A percentile compares a stretch with the other conserved stretches of the same genome.
phyloP scores from a whole-genome alignment of 2,797 vertebrate species.

The Adelosebastes latens region DNA sequence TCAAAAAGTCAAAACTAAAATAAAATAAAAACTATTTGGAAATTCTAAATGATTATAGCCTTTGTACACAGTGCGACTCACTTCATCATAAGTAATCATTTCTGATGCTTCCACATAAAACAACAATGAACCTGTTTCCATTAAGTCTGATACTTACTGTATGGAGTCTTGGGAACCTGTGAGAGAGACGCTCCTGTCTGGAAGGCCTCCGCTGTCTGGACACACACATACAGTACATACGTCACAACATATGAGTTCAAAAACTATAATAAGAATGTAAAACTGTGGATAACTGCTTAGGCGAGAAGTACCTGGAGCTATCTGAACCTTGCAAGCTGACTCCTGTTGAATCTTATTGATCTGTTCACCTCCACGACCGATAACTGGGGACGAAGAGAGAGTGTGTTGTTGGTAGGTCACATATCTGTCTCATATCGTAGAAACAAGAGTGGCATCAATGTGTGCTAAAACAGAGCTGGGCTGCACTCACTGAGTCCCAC shows the following conservation, averaged over 20 bases:
- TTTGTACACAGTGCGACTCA: background rate
- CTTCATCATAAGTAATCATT: background rate
- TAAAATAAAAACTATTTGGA: background rate
- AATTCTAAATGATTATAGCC: too few relatives aligned
- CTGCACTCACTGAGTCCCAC: constrained; percentile 90
- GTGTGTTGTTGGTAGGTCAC: background rate
- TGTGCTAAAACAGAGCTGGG: background rate
- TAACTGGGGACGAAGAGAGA: constrained; percentile 78
- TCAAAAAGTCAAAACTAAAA: too few relatives aligned
- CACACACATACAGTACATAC: background rate
- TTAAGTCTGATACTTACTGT: constrained; percentile 73
- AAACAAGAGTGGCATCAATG: background rate
- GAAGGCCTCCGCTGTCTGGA: constrained; percentile 89
- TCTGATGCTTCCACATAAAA: background rate
- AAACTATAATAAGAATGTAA: background rate
- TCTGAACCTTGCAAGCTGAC: constrained; percentile 93
- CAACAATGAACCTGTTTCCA: background rate
- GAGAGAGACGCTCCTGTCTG: constrained; percentile 88
- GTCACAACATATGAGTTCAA: background rate
- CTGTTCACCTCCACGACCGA: constrained; percentile 91
- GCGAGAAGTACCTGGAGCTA: constrained; percentile 85
- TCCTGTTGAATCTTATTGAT: constrained; percentile 94
- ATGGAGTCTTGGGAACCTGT: constrained; percentile 85
- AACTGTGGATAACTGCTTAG: background rate
- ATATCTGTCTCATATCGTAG: background rate